Conservation (phyloP, 2,113 vertebrate genomes). For the Bucco capensis region DNA sequence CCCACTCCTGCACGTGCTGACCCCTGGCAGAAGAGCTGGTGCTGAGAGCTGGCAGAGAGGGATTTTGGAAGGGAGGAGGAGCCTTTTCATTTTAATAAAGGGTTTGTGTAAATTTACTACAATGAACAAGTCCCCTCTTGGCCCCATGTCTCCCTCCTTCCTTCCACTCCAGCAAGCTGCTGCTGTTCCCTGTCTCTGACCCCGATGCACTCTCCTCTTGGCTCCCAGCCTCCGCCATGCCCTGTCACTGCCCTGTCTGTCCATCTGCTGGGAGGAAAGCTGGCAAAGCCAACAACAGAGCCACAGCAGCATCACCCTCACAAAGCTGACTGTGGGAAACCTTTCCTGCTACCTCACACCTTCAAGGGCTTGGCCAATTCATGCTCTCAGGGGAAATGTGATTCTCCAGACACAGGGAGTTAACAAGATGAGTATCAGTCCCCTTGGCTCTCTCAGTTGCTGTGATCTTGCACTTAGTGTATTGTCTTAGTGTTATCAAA, state of each 20-base stretch:
- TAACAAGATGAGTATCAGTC: neutral
- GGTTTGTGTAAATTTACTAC: neutral
- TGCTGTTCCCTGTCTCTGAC: neutral
- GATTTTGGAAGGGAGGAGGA: slow-evolving; percentile 28
- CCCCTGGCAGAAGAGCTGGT: neutral
- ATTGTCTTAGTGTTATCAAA: neutral
- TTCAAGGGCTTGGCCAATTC: neutral
- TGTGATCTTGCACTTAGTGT: neutral
- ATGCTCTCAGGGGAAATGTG: accelerated
- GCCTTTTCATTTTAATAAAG: slow-evolving; percentile 2
- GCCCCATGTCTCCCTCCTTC: neutral
- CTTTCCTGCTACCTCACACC: neutral
- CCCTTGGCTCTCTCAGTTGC: neutral
- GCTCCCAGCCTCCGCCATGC: neutral
- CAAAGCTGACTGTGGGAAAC: neutral
- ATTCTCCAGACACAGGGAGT: neutral
- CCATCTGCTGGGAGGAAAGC: neutral
- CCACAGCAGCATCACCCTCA: neutral
- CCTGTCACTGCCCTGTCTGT: accelerated
- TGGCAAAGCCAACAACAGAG: accelerated
- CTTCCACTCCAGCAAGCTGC: neutral
- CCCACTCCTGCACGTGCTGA: neutral
- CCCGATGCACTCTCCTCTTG: neutral
- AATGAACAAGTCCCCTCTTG: neutral
- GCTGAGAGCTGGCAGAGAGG: neutral